These are phyloP conservation scores for Montipora efflorescens DNA, from an alignment of 64 coral and sea anemone genomes.

Conservation along the genomic window DNA sequence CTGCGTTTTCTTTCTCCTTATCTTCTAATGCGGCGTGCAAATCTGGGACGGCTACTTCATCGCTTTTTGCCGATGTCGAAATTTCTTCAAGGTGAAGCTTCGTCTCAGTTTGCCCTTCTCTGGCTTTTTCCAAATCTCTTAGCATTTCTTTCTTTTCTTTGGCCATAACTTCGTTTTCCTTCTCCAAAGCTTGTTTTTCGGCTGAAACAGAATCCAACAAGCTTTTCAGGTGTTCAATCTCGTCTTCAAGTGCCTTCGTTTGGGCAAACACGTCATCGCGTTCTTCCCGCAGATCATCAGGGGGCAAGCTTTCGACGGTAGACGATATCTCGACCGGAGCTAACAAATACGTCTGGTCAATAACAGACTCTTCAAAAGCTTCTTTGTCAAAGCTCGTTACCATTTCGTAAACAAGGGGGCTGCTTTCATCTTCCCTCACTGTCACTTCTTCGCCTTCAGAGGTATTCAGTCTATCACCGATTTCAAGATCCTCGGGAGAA, in stretches of 20 bases:
- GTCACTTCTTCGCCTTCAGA: background rate
- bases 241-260: constrained; percentile 34
- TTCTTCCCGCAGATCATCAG: constrained; percentile 16
- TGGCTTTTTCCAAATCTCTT: constrained; percentile 30
- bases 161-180: constrained; percentile 38
- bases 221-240: constrained; percentile 43
- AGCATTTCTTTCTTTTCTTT: constrained; percentile 45
- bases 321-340: background rate
- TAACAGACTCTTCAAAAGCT: background rate
- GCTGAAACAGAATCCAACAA: constrained; percentile 56
- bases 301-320: background rate
- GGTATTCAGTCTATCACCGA: background rate
- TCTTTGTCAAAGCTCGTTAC: background rate
- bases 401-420: constrained; percentile 27
- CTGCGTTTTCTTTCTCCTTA: background rate
- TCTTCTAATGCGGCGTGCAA: background rate
- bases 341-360: background rate
- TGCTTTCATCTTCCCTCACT: background rate
- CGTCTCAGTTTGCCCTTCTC: constrained; percentile 6
- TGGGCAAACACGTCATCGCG: constrained; percentile 26
- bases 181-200: constrained; percentile 63
- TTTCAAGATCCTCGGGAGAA: constrained; percentile 28
- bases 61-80: background rate
- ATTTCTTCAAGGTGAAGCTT: background rate
- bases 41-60: background rate